Base-by-base conservation (phyloP, 2,113 vertebrate species). In the Morphnarchus princeps region DNA sequence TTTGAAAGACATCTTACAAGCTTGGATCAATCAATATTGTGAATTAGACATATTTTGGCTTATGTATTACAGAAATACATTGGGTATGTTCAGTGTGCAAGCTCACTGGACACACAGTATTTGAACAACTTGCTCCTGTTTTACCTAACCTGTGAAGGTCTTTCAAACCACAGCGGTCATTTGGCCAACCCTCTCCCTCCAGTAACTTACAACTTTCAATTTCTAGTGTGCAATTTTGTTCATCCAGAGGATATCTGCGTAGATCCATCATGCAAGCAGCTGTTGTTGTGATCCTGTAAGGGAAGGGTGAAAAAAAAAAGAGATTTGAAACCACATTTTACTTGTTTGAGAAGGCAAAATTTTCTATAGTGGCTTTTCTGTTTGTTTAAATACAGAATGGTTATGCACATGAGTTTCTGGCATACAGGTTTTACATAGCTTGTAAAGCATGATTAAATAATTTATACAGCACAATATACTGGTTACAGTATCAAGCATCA, bases 261-360 rank as follows among this genome's bases (percentile, higher is more conserved):
- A 99, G 98, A 96, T 99, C 99, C 99, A 99, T 99, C 99, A 99
- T 99, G 91, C 99, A 99, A n/a, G 99, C 99, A 76, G 99, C 99
- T 55, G 99, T 99, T 34, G 99, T 99, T 66, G 99, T 99, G 97
- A 99, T 99, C 97, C 99, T 99, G 86, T 36, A 86, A 95, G 43
- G 79, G 26, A 11, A 94, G 34, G 42, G 92, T 93, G 47, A 83
- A 82, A 65, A 88, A 84, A 15, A 32, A 20, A 38, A 10, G 9
- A 96, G 31, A 83, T 36, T 54, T 88, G 42, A 78, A 78, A 85
- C 6, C 11, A 57, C 9, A 10, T 71, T 86, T 83, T 82, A 22
- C 10, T 52, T 86, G 6, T 83, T 93, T 69, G 58, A 79, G 62
- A 83, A 57, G 38, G 16, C 7, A 63, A 63, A 5, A 45, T 69